Base-by-base conservation (phyloP, 30 jellyfish, hydroid and myxozoan genomes). In the Chironex yamaguchii region DNA sequence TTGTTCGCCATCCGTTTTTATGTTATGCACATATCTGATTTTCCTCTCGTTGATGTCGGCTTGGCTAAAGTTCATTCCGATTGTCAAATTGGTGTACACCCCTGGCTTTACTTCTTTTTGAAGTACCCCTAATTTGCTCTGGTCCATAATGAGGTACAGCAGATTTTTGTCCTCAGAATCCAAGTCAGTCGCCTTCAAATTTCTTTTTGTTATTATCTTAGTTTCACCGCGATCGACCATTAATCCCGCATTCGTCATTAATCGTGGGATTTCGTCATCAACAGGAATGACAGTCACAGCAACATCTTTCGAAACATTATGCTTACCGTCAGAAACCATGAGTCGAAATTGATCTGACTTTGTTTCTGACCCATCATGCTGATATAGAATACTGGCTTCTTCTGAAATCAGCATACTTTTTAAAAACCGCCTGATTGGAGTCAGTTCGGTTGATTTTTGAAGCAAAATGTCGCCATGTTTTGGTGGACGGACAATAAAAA, bases 321-420 rank as follows among this genome's bases (percentile, higher is more conserved):
- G 99, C 4, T 82, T 86, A 22, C 99, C 99, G 77, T 95, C 99
- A 4, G 88, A 53, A 4, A 95, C 99, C 1, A 72, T 29, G 29
- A 95, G 28, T 53, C 71, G 78, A 71, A 95, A 95, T 22, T 88
- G 62, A 75, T 95, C 99, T 29, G 42, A 33, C 14, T 35, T 67
- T 31, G 99, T 87, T 42, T 95, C 99, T 11, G 97, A 35, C 29
- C 99, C 99, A 67, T 95, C 96, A 63, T 95, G 97, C 52, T 95
- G 97, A 71, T 95, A 95, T 71, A 95, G 35, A 29, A 95, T 81
- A 0, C 96, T 88, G 1, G 90, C 96, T 50, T 70, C 97, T 65
- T 81, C 78, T 1, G 94, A 70, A 62, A 74, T 29, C 54, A 95
- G 75, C 36, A 79, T 87, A 22, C 82, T 29, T 67, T 80, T 89